These are phyloP conservation scores for Gortyna flavago DNA, from an alignment of 2,888 invertebrate species.

Conservation along the genomic window DNA sequence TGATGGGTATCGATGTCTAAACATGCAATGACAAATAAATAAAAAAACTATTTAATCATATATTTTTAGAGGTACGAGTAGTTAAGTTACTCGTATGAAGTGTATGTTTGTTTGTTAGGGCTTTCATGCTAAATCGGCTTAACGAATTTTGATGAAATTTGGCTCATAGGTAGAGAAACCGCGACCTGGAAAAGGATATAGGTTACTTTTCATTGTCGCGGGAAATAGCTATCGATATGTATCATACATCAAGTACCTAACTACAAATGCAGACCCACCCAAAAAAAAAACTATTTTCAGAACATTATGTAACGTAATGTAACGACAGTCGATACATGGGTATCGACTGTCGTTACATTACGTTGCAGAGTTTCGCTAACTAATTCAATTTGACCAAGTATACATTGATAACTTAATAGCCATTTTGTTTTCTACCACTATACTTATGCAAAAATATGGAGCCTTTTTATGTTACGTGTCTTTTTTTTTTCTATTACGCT, in stretches of 20 bases:
- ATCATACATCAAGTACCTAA: not conserved
- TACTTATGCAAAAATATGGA: not conserved
- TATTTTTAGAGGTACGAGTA: too few species aligned
- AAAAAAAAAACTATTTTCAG: not conserved
- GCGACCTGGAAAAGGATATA: too few species aligned
- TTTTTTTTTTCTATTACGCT: constrained; percentile 2
- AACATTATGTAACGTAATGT: too few species aligned
- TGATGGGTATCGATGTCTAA: too few species aligned
- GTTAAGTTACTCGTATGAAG: too few species aligned
- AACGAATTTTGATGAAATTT: not conserved
- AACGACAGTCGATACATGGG: not conserved
- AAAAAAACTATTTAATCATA: too few species aligned
- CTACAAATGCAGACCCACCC: not conserved
- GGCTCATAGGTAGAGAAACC: too few species aligned
- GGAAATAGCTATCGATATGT: not conserved
- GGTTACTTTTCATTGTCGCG: too few species aligned
- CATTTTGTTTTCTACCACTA: not conserved
- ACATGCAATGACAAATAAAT: too few species aligned
- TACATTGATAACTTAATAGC: not conserved
- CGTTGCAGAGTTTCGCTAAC: not conserved
- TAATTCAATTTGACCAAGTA: not conserved
- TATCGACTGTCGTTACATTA: too few species aligned
- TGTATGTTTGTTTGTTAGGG: not conserved
- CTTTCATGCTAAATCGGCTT: not conserved
- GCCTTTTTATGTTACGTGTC: not conserved